Conservation (phyloP, 2,888 invertebrate species). For the Argyresthia goedartella region DNA sequence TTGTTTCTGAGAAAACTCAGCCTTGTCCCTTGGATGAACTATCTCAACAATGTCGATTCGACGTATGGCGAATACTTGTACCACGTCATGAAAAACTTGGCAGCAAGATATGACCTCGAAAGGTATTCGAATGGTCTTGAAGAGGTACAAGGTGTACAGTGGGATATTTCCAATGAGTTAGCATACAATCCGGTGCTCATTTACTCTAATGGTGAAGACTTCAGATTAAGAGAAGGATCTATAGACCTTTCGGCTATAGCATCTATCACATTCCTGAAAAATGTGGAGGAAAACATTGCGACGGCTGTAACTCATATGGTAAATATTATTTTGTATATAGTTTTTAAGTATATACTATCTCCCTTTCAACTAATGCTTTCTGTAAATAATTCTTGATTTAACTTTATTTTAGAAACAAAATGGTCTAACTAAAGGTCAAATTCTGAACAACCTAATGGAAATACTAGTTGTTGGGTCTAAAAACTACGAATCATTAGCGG, state of each 20-base stretch:
- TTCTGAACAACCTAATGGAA: conserved; percentile 51
- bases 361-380: no score
- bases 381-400: neutral
- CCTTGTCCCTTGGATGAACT: conserved; percentile 69
- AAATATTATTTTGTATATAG: conserved; percentile 10
- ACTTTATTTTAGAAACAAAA: conserved; percentile 18
- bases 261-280: conserved; percentile 30
- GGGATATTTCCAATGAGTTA: conserved; percentile 50
- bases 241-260: conserved; percentile 41
- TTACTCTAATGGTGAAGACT: conserved; percentile 74
- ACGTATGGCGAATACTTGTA: conserved; percentile 74
- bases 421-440: conserved; percentile 47
- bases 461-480: conserved; percentile 42
- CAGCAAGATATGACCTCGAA: conserved; percentile 78
- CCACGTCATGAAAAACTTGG: conserved; percentile 75
- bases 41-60: conserved; percentile 46
- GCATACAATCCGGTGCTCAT: conserved; percentile 73
- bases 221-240: conserved; percentile 64
- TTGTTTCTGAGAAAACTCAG: conserved; percentile 72
- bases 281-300: conserved; percentile 42
- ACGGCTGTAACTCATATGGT: conserved; percentile 44
- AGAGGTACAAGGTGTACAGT: conserved; percentile 67
- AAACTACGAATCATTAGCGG: conserved; percentile 44
- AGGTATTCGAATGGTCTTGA: conserved; percentile 76
- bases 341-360: no score